These are phyloP conservation scores for Columbina picui DNA, from an alignment of 2,113 vertebrate species.

Conservation along the genomic window DNA sequence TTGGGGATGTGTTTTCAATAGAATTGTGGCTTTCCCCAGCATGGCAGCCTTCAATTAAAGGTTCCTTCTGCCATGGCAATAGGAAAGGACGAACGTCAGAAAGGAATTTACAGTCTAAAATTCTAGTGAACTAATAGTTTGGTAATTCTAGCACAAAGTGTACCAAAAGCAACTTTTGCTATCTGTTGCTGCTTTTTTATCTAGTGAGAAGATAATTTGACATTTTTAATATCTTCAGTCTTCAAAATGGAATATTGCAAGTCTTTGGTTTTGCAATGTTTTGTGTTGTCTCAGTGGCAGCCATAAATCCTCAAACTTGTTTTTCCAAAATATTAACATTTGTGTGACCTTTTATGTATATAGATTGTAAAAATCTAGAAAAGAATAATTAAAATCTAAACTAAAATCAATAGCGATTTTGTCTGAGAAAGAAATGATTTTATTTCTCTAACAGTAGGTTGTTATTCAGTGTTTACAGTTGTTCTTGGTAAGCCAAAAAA, in stretches of 20 bases:
- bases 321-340: not conserved
- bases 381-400: not conserved
- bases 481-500: not conserved
- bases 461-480: not conserved
- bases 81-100: not conserved
- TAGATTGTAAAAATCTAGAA: not conserved
- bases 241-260: not conserved
- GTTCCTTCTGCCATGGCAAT: not conserved
- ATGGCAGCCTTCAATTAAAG: not conserved
- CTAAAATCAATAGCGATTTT: not conserved
- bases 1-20: not conserved
- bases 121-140: not conserved
- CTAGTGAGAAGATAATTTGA: not conserved
- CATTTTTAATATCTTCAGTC: not conserved
- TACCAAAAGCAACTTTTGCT: not conserved
- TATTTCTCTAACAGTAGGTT: not conserved
- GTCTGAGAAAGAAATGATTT: not conserved
- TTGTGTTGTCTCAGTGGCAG: not conserved
- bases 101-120: not conserved
- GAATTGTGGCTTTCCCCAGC: not conserved
- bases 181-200: not conserved
- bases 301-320: rapidly evolving
- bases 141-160: not conserved
- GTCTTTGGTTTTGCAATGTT: not conserved
- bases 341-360: not conserved